phyloP scores from a whole-genome alignment of 2,113 vertebrate genomes.

The Rhabdornis inornatus region DNA sequence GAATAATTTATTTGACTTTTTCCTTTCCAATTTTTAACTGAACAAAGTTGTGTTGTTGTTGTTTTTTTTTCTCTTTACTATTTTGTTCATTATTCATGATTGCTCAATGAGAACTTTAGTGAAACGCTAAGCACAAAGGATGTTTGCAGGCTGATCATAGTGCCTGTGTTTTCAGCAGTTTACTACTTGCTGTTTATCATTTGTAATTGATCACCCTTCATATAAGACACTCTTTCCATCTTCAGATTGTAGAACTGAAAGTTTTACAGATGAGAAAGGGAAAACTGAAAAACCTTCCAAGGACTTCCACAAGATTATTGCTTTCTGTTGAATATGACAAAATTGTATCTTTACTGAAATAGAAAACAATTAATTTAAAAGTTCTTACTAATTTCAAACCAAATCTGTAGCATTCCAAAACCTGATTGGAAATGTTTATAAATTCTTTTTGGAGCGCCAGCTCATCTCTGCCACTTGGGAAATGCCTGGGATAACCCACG shows the following conservation, averaged over 20 bases:
- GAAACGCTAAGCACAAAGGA: constrained; percentile 13
- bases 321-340: neutral
- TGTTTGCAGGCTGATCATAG: constrained; percentile 31
- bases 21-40: constrained; percentile 29
- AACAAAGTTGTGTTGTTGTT: neutral
- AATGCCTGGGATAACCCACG: neutral
- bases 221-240: neutral
- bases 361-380: neutral
- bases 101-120: constrained; percentile 19
- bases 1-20: constrained; percentile 56
- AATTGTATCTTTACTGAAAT: neutral
- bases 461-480: neutral
- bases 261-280: neutral
- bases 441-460: neutral
- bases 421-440: neutral
- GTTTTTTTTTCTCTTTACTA: neutral
- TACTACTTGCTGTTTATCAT: constrained; percentile 17
- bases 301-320: neutral
- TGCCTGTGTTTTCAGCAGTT: constrained; percentile 43
- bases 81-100: constrained; percentile 44
- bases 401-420: neutral
- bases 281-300: neutral
- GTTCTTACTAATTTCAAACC: neutral
- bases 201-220: neutral
- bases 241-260: neutral